A percentile compares a stretch with the other conserved stretches of the same genome.
Conservation (phyloP, 2,888 invertebrate species). For the Adela reaumurella region DNA sequence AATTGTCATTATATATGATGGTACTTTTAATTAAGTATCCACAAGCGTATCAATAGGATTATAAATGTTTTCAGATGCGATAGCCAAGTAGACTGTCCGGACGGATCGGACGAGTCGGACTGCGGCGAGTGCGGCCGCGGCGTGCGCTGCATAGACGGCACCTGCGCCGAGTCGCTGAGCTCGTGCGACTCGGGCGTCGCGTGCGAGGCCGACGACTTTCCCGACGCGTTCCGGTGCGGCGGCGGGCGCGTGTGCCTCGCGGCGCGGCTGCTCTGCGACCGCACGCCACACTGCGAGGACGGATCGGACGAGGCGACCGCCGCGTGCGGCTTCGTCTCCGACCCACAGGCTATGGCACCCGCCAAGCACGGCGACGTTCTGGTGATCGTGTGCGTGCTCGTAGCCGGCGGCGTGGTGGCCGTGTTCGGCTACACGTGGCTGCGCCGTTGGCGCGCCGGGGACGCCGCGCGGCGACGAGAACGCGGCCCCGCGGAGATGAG, state of each 20-base stretch:
- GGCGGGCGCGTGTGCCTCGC: slow-evolving; percentile 71
- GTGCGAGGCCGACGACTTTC: slow-evolving; percentile 35
- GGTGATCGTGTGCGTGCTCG: slow-evolving; percentile 39
- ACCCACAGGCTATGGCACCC: slow-evolving; percentile 23
- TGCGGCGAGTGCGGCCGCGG: slow-evolving; percentile 68
- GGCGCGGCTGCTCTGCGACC: slow-evolving; percentile 67
- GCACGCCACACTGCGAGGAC: slow-evolving; percentile 74
- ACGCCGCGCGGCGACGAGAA: neutral
- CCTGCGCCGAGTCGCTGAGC: slow-evolving; percentile 66
- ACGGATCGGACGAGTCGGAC: slow-evolving; percentile 70
- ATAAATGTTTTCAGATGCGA: slow-evolving; percentile 74
- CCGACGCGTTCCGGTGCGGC: slow-evolving; percentile 47
- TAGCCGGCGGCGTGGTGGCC: slow-evolving; percentile 37
- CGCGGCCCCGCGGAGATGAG: slow-evolving; percentile 4
- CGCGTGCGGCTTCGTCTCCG: slow-evolving; percentile 44
- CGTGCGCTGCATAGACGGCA: slow-evolving; percentile 60
- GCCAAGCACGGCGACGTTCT: slow-evolving; percentile 20
- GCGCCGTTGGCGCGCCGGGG: neutral
- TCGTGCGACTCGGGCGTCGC: slow-evolving; percentile 55
- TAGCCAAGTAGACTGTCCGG: slow-evolving; percentile 77
- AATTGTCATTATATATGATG: too few relatives aligned
- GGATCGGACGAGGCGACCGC: slow-evolving; percentile 73
- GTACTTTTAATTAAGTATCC: too few relatives aligned
- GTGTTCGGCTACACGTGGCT: slow-evolving; percentile 9
- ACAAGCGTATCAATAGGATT: too few relatives aligned